Evolutionary conservation across 2,797 vertebrate genomes (phyloP), one percentile per base, ranked within the genome.

Genomic region (Ficedula albicollis): DNA sequence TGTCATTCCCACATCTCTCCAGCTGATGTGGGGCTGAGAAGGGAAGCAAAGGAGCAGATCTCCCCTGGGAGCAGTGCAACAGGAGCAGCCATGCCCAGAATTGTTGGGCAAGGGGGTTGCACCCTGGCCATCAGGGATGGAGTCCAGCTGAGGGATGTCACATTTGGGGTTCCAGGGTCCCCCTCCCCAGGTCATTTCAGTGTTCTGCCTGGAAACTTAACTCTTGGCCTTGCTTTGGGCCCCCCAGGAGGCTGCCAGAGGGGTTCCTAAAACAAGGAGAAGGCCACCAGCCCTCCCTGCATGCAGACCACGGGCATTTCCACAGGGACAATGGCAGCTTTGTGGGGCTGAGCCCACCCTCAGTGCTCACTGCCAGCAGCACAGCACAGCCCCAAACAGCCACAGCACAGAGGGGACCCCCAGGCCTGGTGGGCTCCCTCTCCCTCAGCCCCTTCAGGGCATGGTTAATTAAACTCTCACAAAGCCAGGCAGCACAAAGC

Each of bases 381-480:
- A 68, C 22, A 77, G 66, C 74, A 11, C 66, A 30, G 0, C 74
- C 90, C 58, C 87, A 64, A 20, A 19, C 2, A 64, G 87, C 22
- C 87, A 13, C 9, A 15, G 75, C n/a, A 0, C 58, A 11, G 49
- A 58, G 72, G 54, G 64, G 49, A 74, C 89, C 62, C 56, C 63
- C 52, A 3, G 21, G 68, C 83, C 56, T 15, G 36, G 48, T 25
- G 73, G 73, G 77, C 56, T 92, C 59, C 60, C 39, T 30, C 5
- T 34, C 27, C 56, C 58, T 82, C 62, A 20, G 13, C 55, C 79
- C 73, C 62, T 62, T 44, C 66, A n/a, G 51, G 36, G 2, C 79
- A 90, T 3, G 89, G 20, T 93, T 95, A 38, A 75, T 95, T 95
- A 84, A 89, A 56, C 74, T 17, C 63, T 60, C 32, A 93, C 85